Base-by-base conservation (phyloP, 2,888 invertebrate genomes). In the Acrocyrtus sp. region DNA sequence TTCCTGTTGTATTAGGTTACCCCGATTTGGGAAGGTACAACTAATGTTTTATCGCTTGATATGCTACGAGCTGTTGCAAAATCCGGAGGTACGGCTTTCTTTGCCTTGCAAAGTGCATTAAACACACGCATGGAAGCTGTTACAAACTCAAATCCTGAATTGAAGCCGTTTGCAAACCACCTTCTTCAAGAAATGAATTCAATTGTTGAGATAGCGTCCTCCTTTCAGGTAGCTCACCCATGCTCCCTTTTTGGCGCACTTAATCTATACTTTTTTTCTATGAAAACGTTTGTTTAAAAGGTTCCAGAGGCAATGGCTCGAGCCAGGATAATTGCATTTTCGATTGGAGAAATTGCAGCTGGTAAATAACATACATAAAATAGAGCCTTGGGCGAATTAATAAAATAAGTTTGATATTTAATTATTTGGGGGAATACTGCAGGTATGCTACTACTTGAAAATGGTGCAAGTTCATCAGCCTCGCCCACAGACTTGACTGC, bases 11-110 rank as follows among this genome's bases (percentile, higher is more conserved):
- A 12, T 10, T 26, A 80, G 86, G 87, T 87, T 1, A 82, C 86
- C 29, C 85, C 87, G n/a, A 88, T 88, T 70, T 88, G 88, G 88
- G 88, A 88, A 82, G 88, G 88, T 24, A 88, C 88, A 1, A 88
- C 88, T 3, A 88, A 88, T 80, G 85, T 88, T 34, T 82, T 88
- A 43, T 85, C 87, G 0, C 82, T 88, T 43, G 88, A 88, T 80
- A 86, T 87, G 10, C 83, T 88, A 4, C 82, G 88, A 60, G 86
- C 86, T 1, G 82, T 87, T 10, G 81, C 80, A 24, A 87, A 87
- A 75, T 83, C 84, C 1, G 81, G 84, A 41, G 86, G 86, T 6
- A 81, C 83, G 67, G 84, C 83, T 1, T 80, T 87, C 12, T 29
- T 80, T 8, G 83, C 84, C 0, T 84, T 85, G 57, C 74, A 81